These are phyloP conservation scores for Phoenicopterus ruber DNA, from an alignment of 2,113 vertebrate genomes.

Conservation along the genomic window DNA sequence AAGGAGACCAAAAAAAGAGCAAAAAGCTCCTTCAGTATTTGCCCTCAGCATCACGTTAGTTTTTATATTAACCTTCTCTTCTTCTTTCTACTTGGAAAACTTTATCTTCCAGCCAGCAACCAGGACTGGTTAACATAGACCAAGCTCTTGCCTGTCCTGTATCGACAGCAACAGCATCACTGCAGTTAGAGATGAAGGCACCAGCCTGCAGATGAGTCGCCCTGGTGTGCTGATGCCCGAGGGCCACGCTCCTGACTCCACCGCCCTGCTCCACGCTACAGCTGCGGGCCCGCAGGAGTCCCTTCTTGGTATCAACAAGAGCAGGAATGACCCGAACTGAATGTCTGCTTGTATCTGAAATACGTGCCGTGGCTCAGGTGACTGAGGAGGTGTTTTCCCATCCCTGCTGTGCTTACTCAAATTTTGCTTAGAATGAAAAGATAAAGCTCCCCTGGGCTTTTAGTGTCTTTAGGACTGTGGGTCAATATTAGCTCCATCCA, in stretches of 20 bases:
- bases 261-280: too few relatives aligned
- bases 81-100: neutral
- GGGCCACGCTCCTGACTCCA: neutral
- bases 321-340: neutral
- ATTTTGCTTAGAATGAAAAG: neutral
- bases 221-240: neutral
- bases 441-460: neutral
- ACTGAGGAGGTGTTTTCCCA: neutral
- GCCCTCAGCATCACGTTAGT: neutral
- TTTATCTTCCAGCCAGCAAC: neutral
- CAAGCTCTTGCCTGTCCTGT: too few relatives aligned
- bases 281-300: neutral
- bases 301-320: neutral
- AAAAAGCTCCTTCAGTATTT: neutral
- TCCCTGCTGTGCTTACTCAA: neutral
- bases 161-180: fast-evolving
- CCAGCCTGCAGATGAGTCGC: neutral
- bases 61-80: neutral
- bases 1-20: neutral
- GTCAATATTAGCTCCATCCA: neutral
- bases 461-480: neutral
- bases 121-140: neutral
- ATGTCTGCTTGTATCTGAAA: neutral
- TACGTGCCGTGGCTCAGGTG: neutral
- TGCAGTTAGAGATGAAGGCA: neutral